A percentile compares a stretch with the other conserved stretches of the same genome.
Evolutionary conservation across 2,113 vertebrate genomes (phyloP).

Genomic region (Cynopterus brachyotis): DNA sequence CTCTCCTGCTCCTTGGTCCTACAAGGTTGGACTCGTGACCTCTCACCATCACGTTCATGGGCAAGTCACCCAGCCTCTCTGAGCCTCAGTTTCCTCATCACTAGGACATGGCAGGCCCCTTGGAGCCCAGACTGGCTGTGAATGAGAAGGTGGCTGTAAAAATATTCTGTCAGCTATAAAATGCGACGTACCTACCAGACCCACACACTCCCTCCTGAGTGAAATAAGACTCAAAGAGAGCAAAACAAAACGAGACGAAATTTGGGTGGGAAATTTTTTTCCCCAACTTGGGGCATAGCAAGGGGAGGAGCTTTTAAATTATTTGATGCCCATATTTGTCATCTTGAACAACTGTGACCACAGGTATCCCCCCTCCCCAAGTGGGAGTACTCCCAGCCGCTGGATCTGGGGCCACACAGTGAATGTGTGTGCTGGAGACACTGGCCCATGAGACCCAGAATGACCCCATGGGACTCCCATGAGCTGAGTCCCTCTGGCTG

Average conservation of each 20-base stretch:
- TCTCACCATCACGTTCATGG: accelerated
- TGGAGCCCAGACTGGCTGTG: not conserved
- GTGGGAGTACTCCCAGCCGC: not conserved
- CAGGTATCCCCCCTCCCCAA: accelerated
- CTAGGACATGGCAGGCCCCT: not conserved
- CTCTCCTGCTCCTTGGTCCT: not conserved
- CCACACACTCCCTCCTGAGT: not conserved
- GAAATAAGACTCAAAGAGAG: not conserved
- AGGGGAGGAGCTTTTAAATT: not conserved
- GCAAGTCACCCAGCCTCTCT: not conserved
- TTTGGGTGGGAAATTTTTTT: not conserved
- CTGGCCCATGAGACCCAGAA: not conserved
- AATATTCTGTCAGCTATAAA: accelerated
- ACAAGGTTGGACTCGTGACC: not conserved
- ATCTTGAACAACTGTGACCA: not conserved
- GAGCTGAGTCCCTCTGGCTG: not conserved
- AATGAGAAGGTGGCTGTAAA: not conserved
- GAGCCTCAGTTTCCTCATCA: not conserved
- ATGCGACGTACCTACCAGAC: not conserved
- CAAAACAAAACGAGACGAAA: not conserved
- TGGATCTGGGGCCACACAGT: not conserved
- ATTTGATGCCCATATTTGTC: not conserved
- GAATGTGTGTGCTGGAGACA: accelerated
- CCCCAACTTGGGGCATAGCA: not conserved
- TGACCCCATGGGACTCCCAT: not conserved